phyloP scores from a whole-genome alignment of 2,888 invertebrate species.

The Lathronympha strigana region DNA sequence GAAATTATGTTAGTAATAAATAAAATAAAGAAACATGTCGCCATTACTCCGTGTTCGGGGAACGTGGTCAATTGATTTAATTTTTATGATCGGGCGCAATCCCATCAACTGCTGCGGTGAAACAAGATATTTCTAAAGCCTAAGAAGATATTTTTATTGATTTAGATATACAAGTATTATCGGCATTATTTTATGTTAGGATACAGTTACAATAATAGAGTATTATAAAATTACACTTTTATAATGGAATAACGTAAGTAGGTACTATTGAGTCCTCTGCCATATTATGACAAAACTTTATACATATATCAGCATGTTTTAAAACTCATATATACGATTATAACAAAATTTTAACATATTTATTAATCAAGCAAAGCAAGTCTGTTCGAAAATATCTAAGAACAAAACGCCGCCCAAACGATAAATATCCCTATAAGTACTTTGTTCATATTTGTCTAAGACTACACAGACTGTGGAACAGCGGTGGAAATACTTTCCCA shows the following conservation, averaged over 20 bases:
- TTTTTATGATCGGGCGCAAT: constrained; percentile 12
- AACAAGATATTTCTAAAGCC: constrained; percentile 9
- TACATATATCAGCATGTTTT: no score
- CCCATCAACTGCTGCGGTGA: constrained; percentile 1
- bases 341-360: no score
- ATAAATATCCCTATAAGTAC: constrained; percentile 2
- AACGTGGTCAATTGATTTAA: constrained; percentile 26
- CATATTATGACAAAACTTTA: no score
- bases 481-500: no score
- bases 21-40: constrained; percentile 54
- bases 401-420: neutral
- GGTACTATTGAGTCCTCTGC: no score
- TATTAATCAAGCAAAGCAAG: neutral
- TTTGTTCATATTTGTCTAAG: constrained; percentile 26
- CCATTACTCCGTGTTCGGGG: constrained; percentile 43
- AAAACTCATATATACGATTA: no score
- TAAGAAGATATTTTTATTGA: no score
- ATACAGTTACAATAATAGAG: neutral
- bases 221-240: no score
- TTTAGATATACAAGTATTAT: constrained; percentile 1
- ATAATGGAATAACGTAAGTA: no score
- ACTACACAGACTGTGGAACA: constrained; percentile 33
- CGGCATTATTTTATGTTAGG: neutral
- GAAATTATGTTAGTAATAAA: constrained; percentile 60
- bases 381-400: neutral